Base-by-base conservation (phyloP, 2,888 invertebrate genomes). In the Mimas tiliae region DNA sequence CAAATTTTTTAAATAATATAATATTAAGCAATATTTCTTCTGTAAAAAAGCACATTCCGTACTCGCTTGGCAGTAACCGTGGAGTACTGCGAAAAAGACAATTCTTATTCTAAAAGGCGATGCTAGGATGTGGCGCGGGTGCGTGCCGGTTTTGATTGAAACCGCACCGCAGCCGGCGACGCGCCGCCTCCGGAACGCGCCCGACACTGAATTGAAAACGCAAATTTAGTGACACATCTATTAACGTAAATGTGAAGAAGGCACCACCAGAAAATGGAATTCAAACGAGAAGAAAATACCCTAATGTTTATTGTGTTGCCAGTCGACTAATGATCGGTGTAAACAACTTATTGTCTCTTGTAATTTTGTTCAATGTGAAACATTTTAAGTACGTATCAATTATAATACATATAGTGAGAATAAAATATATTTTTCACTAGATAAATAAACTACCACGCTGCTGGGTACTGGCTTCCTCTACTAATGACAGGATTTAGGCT, bases 61-160 rank as follows among this genome's bases (percentile, higher is more conserved):
- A 87, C 76, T 87, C 76, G 58, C 65, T 72, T 70, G 78, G 66
- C 87, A 74, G 67, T 79, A 76, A 80, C 82, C 82, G 82, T 81
- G 80, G 87, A 87, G 84, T 84, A 85, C 87, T 85, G 87, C 81
- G 91, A 90, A 93, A 92, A 93, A 93, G 91, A 93, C 93, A 91
- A 93, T 93, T 93, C 92, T 92, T 93, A 93, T 93, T 92, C 92
- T 89, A 90, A 92, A 92, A 91, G 90, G 89, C 90, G 85, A 80
- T 80, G 82, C 84, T 86, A 88, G 91, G 93, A 91, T 91, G 89
- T 91, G 91, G 84, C 84, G 84, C 85, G 90, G 89, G 89, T 92
- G 93, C 92, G 93, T 93, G 91, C 90, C 83, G 81, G 85, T 87
- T 91, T 89, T 92, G 93, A 93, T 93, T 92, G 92, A 93, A 93